A percentile compares a stretch with the other conserved stretches of the same genome.
Conservation (phyloP, 1,140 invertebrate species). For the Hypothenemus hampei region DNA sequence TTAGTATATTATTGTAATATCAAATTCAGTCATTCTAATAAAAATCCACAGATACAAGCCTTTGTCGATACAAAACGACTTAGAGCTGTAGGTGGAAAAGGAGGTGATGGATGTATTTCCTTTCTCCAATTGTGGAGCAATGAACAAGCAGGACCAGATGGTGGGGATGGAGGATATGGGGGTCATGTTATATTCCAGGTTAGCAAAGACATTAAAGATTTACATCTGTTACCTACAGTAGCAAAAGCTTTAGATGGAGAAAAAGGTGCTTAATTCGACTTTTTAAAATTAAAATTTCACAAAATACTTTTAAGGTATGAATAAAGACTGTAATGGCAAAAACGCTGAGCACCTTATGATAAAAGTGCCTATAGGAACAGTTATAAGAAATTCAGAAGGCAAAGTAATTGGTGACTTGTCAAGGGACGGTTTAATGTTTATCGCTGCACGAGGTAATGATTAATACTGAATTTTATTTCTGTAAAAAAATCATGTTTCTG, state of each 20-base stretch:
- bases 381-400: constrained; percentile 63
- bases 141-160: constrained; percentile 88
- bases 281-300: neutral
- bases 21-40: neutral
- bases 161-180: constrained; percentile 96
- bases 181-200: constrained; percentile 91
- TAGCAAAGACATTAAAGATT: constrained; percentile 61
- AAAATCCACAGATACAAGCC: constrained; percentile 49
- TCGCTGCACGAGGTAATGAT: constrained; percentile 72
- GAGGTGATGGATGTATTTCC: constrained; percentile 87
- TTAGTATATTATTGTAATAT: constrained; percentile 1
- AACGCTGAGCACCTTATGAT: constrained; percentile 75
- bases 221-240: constrained; percentile 62
- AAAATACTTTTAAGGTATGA: constrained; percentile 31
- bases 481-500: neutral
- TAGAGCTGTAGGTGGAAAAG: constrained; percentile 71
- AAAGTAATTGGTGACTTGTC: constrained; percentile 67
- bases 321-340: constrained; percentile 73
- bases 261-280: constrained; percentile 57
- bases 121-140: constrained; percentile 76
- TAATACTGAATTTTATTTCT: neutral
- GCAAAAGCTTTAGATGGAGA: constrained; percentile 64
- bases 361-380: constrained; percentile 83
- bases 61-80: constrained; percentile 66
- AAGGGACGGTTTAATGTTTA: constrained; percentile 71